Evolutionary conservation across 2,113 vertebrate species (phyloP).

Genomic region (Cryptotis parvus): DNA sequence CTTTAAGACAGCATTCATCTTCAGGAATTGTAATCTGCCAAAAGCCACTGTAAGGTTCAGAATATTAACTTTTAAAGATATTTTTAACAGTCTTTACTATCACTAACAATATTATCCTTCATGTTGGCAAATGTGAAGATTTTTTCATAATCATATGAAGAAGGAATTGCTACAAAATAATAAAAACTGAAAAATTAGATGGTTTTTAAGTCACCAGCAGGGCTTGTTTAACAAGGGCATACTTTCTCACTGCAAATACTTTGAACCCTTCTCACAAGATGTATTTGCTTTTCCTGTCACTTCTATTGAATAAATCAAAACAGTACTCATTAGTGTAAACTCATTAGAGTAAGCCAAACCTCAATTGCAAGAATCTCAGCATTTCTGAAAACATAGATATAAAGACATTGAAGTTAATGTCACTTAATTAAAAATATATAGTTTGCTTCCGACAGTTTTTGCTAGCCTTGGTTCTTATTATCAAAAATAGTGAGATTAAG

Average conservation of each 20-base stretch:
- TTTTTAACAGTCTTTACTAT: constrained; percentile 25
- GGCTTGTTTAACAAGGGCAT: constrained; percentile 51
- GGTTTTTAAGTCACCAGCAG: constrained; percentile 40
- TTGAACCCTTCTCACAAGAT: constrained; percentile 23
- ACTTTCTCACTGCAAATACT: constrained; percentile 25
- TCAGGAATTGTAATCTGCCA: neutral
- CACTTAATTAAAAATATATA: constrained; percentile 79
- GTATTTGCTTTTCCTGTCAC: neutral
- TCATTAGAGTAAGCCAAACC: constrained; percentile 62
- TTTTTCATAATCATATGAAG: constrained; percentile 35
- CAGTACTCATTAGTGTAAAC: constrained; percentile 66
- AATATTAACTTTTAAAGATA: constrained; percentile 51
- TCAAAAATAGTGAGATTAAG: constrained; percentile 34
- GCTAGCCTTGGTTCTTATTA: constrained; percentile 69
- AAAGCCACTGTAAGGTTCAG: constrained; percentile 18
- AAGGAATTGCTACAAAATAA: constrained; percentile 43
- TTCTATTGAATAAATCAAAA: constrained; percentile 62
- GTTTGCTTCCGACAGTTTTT: constrained; percentile 64
- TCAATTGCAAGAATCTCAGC: constrained; percentile 64
- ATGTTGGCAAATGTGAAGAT: constrained; percentile 45
- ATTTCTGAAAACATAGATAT: constrained; percentile 73
- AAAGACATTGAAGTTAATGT: constrained; percentile 64
- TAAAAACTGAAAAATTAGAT: constrained; percentile 50
- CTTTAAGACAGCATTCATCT: neutral
- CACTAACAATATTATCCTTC: constrained; percentile 41